These are phyloP conservation scores for Lamellibrachia luymesi DNA, from an alignment of 1,140 invertebrate genomes.

Conservation along the genomic window DNA sequence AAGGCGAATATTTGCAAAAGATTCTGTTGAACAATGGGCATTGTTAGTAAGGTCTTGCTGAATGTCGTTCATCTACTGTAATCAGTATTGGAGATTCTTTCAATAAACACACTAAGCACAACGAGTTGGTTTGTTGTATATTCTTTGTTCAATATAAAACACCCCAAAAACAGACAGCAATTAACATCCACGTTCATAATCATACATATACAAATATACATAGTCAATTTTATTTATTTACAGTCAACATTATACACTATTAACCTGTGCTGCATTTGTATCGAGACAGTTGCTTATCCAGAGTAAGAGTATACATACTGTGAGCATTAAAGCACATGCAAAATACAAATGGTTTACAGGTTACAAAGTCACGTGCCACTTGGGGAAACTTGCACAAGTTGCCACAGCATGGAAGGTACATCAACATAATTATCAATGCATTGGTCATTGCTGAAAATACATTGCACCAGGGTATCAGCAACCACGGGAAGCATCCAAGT, in stretches of 20 bases:
- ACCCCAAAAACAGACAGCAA: neutral
- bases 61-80: neutral
- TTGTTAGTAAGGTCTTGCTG: neutral
- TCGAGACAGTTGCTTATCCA: neutral
- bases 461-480: neutral
- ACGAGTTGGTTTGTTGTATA: neutral
- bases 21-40: neutral
- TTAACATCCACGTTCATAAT: neutral
- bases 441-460: neutral
- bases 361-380: neutral
- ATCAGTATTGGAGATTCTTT: neutral
- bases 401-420: neutral
- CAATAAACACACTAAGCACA: neutral
- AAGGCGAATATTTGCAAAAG: neutral
- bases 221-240: constrained; percentile 2
- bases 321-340: neutral
- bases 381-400: neutral
- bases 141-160: neutral
- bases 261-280: neutral
- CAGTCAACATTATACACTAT: neutral
- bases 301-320: neutral
- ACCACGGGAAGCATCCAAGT: neutral
- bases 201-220: neutral
- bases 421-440: neutral
- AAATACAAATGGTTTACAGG: neutral